A percentile compares a stretch with the other conserved stretches of the same genome.
Evolutionary conservation across 2,888 invertebrate genomes (phyloP).

Genomic region (Vandiemenella viatica): DNA sequence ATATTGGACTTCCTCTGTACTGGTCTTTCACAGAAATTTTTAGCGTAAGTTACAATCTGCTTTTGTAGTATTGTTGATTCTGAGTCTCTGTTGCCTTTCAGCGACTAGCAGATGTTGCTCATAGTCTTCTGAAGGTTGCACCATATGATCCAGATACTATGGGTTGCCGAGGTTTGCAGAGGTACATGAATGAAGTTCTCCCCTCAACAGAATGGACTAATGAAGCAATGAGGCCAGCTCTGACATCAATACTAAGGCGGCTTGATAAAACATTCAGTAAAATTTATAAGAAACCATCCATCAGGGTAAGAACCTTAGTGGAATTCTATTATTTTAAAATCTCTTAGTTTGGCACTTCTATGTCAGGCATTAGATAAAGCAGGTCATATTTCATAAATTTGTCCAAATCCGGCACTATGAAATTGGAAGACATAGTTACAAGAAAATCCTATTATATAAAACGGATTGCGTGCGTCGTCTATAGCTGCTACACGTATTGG

Average conservation of each 20-base stretch:
- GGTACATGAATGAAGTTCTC: constrained; percentile 81
- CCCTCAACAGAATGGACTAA: constrained; percentile 94
- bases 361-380: neutral
- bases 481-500: too few species aligned
- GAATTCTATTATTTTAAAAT: neutral
- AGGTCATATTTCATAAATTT: neutral
- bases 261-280: constrained; percentile 94
- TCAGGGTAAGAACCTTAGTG: constrained; percentile 43
- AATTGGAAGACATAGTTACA: too few species aligned
- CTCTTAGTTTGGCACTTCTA: too few species aligned
- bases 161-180: constrained; percentile 84
- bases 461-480: too few species aligned
- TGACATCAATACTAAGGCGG: constrained; percentile 79
- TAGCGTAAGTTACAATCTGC: too few species aligned
- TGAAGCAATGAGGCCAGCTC: constrained; percentile 76
- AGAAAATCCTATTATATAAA: too few species aligned
- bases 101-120: constrained; percentile 92
- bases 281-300: constrained; percentile 90
- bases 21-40: too few species aligned
- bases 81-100: constrained; percentile 26
- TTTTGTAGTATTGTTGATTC: constrained; percentile 12
- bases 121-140: constrained; percentile 89
- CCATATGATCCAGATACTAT: constrained; percentile 96
- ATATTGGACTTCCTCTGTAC: too few species aligned
- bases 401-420: neutral